Percentiles rank a stretch among this genome's conserved stretches.
phyloP scores from a whole-genome alignment of 2,797 vertebrate species.

The Ctenosaura bakeri region DNA sequence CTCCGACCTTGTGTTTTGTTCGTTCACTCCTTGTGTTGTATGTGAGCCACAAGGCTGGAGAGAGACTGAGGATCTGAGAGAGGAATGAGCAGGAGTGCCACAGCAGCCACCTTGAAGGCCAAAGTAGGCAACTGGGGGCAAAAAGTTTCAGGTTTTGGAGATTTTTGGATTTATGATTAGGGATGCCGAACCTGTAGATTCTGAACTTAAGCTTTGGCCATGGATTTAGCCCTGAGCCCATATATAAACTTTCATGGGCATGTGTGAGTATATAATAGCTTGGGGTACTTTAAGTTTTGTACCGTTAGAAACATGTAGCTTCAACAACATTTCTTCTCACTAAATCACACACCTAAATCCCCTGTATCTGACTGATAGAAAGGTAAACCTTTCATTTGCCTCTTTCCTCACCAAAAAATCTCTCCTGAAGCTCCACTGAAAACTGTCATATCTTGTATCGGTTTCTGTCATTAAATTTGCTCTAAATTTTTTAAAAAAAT shows the following conservation, averaged over 20 bases:
- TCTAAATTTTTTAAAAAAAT: too few relatives aligned
- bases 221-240: neutral
- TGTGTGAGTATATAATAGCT: neutral
- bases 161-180: too few relatives aligned
- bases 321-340: neutral
- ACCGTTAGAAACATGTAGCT: neutral
- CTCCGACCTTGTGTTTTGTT: too few relatives aligned
- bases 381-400: neutral
- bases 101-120: too few relatives aligned
- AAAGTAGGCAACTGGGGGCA: too few relatives aligned
- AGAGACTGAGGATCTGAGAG: too few relatives aligned
- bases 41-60: too few relatives aligned
- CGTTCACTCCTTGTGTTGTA: too few relatives aligned
- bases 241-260: neutral
- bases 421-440: slow-evolving; percentile 38
- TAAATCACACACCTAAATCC: neutral
- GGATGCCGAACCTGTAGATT: neutral
- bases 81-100: too few relatives aligned
- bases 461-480: too few relatives aligned
- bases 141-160: too few relatives aligned
- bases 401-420: slow-evolving; percentile 17
- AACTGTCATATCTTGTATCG: too few relatives aligned
- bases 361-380: slow-evolving; percentile 34
- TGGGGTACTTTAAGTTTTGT: neutral
- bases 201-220: neutral